A percentile compares a stretch with the other conserved stretches of the same genome.
These are phyloP conservation scores for Drosophila albomicans DNA, from an alignment of 1,140 invertebrate genomes.

Conservation along the genomic window DNA sequence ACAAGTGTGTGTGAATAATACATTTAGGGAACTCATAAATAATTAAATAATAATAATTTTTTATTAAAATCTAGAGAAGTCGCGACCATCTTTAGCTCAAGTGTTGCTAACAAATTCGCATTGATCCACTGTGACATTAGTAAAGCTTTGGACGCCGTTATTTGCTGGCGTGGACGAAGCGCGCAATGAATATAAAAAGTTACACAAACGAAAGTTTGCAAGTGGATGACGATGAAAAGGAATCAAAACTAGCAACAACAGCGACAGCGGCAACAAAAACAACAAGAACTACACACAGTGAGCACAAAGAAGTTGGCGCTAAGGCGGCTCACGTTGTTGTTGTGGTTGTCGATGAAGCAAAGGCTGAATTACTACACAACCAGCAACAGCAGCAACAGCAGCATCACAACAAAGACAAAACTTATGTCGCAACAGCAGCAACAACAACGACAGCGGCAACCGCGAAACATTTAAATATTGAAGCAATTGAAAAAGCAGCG, in stretches of 20 bases:
- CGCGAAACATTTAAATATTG: constrained; percentile 71
- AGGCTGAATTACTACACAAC: constrained; percentile 20
- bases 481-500: constrained; percentile 66
- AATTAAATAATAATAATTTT: background rate
- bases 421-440: constrained; percentile 51
- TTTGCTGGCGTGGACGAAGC: constrained; percentile 37
- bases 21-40: background rate
- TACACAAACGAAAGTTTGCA: constrained; percentile 59
- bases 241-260: constrained; percentile 29
- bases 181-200: constrained; percentile 48
- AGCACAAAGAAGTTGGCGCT: constrained; percentile 43
- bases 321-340: constrained; percentile 30
- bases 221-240: constrained; percentile 31
- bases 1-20: background rate
- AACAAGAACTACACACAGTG: constrained; percentile 4
- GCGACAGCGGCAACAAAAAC: constrained; percentile 1
- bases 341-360: constrained; percentile 24
- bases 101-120: background rate
- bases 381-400: background rate
- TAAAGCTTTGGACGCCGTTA: constrained; percentile 29
- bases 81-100: constrained; percentile 3
- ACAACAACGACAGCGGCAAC: constrained; percentile 13
- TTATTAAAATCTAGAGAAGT: background rate
- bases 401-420: constrained; percentile 51
- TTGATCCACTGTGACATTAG: constrained; percentile 11